These are phyloP conservation scores for Parazoanthus swiftii DNA, from an alignment of 92 coral and sea anemone genomes.

Conservation along the genomic window DNA sequence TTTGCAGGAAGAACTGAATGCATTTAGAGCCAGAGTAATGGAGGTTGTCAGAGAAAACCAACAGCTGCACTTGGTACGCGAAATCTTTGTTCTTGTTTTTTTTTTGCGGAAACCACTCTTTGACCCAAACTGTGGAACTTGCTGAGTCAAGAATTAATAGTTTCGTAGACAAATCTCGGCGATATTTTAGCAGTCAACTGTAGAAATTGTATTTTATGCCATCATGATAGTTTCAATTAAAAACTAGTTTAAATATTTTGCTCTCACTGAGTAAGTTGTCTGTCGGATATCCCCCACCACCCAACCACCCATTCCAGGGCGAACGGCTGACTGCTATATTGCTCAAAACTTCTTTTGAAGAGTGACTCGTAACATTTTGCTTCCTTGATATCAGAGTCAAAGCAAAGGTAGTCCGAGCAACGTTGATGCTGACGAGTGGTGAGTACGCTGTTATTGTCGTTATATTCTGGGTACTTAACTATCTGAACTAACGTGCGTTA, in stretches of 20 bases:
- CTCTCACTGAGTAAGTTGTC: too few species aligned
- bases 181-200: too few species aligned
- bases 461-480: too few species aligned
- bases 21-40: constrained; percentile 81
- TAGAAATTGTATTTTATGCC: too few species aligned
- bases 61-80: constrained; percentile 81
- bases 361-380: background rate
- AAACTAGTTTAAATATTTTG: too few species aligned
- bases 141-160: background rate
- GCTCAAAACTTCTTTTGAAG: background rate
- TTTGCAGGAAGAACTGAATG: constrained; percentile 76
- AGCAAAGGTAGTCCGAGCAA: constrained; percentile 27
- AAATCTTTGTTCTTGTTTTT: background rate
- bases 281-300: too few species aligned
- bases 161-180: too few species aligned
- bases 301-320: too few species aligned
- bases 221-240: too few species aligned
- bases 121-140: background rate
- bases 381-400: constrained; percentile 27
- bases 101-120: too few species aligned
- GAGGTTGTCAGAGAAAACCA: constrained; percentile 93
- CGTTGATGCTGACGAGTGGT: constrained; percentile 50
- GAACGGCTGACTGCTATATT: too few species aligned
- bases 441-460: background rate
- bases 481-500: too few species aligned